Conservation (phyloP, 2,113 vertebrate species). For the Ellobius talpinus region DNA sequence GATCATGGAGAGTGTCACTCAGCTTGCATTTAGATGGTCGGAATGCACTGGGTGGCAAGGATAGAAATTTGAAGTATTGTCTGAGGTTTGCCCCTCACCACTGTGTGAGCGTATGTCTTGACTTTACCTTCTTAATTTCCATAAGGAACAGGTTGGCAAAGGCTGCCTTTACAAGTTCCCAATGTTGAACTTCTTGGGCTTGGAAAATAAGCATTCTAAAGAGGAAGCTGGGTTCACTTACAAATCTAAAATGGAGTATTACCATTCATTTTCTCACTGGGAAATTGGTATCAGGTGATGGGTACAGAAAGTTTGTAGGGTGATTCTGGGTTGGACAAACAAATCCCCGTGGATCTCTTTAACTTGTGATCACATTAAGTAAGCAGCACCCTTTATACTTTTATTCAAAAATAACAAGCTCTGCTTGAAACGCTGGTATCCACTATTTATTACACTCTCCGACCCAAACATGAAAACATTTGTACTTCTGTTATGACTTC, state of each 20-base stretch:
- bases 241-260: constrained; percentile 71
- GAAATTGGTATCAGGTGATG: constrained; percentile 79
- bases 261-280: constrained; percentile 53
- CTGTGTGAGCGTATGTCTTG: constrained; percentile 17
- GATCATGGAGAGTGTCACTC: not conserved
- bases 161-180: not conserved
- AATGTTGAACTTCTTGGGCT: not conserved
- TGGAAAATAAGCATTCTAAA: constrained; percentile 18
- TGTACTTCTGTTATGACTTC: constrained; percentile 86
- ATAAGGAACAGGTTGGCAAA: constrained; percentile 5
- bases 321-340: constrained; percentile 83
- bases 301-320: constrained; percentile 80
- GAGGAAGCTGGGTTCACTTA: constrained; percentile 37
- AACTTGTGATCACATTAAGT: constrained; percentile 83
- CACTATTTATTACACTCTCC: constrained; percentile 84
- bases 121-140: constrained; percentile 23
- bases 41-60: fast-evolving
- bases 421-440: constrained; percentile 83
- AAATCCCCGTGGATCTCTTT: constrained; percentile 77
- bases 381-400: constrained; percentile 84
- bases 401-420: constrained; percentile 83
- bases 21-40: not conserved
- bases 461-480: constrained; percentile 88
- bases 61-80: not conserved
- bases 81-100: not conserved